Evolutionary conservation across 2,888 invertebrate genomes (phyloP).

Genomic region (Agrotis ipsilon): DNA sequence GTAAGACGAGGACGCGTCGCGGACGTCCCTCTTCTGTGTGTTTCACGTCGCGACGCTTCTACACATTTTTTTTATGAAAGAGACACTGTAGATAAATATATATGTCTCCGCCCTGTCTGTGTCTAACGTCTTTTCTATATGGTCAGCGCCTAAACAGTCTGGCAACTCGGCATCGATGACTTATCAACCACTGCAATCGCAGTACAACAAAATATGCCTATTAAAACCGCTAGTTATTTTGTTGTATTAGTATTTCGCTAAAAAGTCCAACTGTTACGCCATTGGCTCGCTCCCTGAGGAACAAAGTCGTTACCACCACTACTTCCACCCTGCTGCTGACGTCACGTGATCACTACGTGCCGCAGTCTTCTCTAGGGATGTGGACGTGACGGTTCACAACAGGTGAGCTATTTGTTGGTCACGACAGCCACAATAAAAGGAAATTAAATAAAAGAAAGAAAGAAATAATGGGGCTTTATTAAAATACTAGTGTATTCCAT

Average conservation of each 20-base stretch:
- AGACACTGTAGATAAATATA: too few relatives aligned
- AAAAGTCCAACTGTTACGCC: background rate
- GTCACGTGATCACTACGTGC: slow-evolving; percentile 28
- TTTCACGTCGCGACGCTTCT: too few relatives aligned
- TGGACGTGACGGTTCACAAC: slow-evolving; percentile 26
- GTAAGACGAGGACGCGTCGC: too few relatives aligned
- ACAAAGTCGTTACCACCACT: background rate
- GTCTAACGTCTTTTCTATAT: too few relatives aligned
- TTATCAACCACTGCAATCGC: too few relatives aligned
- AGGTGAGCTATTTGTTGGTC: background rate
- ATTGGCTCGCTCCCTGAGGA: background rate
- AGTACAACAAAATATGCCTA: too few relatives aligned
- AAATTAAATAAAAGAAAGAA: background rate
- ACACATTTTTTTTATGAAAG: too few relatives aligned
- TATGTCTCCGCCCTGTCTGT: too few relatives aligned
- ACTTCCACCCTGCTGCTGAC: background rate
- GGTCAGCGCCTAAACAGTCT: too few relatives aligned
- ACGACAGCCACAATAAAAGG: background rate
- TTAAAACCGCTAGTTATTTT: background rate
- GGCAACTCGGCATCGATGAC: too few relatives aligned
- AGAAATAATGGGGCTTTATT: background rate
- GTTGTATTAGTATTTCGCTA: background rate
- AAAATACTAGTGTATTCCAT: too few relatives aligned
- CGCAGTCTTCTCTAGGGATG: slow-evolving; percentile 1
- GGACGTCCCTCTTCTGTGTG: too few relatives aligned